Evolutionary conservation across 2,888 invertebrate species (phyloP).

Genomic region (Amiota mariae): DNA sequence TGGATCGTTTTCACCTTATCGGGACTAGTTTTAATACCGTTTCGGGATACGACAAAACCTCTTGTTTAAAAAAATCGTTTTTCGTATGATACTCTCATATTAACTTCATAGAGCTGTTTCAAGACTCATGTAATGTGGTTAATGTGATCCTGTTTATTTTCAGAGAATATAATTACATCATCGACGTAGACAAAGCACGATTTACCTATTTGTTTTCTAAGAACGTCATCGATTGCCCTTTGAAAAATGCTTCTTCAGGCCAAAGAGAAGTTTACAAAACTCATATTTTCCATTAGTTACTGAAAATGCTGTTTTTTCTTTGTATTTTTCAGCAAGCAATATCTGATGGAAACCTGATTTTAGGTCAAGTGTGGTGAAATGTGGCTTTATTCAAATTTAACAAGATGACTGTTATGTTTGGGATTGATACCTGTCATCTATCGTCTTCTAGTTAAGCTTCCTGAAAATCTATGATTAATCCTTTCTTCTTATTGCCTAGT

Average conservation of each 20-base stretch:
- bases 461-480: constrained; percentile 69
- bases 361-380: constrained; percentile 68
- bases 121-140: neutral
- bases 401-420: constrained; percentile 67
- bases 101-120: neutral
- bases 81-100: constrained; percentile 10
- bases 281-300: too few species aligned
- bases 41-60: neutral
- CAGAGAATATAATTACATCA: constrained; percentile 54
- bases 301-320: too few species aligned
- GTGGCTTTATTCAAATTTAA: constrained; percentile 66
- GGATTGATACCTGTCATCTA: constrained; percentile 64
- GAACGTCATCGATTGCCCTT: too few species aligned
- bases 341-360: constrained; percentile 39
- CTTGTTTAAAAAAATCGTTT: constrained; percentile 1
- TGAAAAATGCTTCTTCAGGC: too few species aligned
- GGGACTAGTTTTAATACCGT: neutral
- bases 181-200: constrained; percentile 52
- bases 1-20: neutral
- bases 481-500: constrained; percentile 58
- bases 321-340: too few species aligned
- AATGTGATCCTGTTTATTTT: constrained; percentile 43
- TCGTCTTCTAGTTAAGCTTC: constrained; percentile 68
- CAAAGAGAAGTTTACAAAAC: too few species aligned
- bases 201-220: neutral